Percentiles rank a stretch among this genome's conserved stretches.
phyloP scores from a whole-genome alignment of 2,888 invertebrate genomes.

The Adelphocoris suturalis region DNA sequence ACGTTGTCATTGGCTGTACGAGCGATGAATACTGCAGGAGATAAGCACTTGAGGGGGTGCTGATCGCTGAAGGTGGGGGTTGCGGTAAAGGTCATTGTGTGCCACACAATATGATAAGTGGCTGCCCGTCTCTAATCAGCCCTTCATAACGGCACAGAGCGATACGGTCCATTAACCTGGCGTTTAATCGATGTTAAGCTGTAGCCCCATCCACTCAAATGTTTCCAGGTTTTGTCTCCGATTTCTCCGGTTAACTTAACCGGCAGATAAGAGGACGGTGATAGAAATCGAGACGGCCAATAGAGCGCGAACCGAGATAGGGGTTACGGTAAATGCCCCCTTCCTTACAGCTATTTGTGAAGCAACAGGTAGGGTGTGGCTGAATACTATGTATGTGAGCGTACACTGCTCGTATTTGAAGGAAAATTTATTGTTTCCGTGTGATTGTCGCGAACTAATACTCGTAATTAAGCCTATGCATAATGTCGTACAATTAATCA shows the following conservation, averaged over 20 bases:
- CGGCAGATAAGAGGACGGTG: not conserved
- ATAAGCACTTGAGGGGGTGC: not conserved
- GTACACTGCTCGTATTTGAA: no score
- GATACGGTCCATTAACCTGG: constrained; percentile 2
- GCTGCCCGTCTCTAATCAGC: not conserved
- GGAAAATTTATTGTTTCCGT: no score
- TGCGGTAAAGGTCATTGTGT: not conserved
- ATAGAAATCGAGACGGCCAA: constrained; percentile 8
- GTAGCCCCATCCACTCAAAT: not conserved
- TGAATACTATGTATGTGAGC: no score
- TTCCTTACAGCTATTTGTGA: not conserved
- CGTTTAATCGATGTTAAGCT: not conserved
- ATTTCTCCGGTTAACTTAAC: constrained; percentile 19
- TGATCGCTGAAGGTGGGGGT: constrained; percentile 13
- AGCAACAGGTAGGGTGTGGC: not conserved
- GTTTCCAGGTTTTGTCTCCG: constrained; percentile 16
- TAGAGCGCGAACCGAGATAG: not conserved
- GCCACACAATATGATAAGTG: not conserved
- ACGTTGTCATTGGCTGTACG: not conserved
- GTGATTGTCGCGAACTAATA: no score
- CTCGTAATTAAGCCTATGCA: no score
- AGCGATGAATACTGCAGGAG: not conserved
- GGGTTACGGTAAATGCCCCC: not conserved
- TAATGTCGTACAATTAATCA: no score
- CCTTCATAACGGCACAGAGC: not conserved